Evolutionary conservation across 2,113 vertebrate species (phyloP).

Genomic region (Tupaia tana): DNA sequence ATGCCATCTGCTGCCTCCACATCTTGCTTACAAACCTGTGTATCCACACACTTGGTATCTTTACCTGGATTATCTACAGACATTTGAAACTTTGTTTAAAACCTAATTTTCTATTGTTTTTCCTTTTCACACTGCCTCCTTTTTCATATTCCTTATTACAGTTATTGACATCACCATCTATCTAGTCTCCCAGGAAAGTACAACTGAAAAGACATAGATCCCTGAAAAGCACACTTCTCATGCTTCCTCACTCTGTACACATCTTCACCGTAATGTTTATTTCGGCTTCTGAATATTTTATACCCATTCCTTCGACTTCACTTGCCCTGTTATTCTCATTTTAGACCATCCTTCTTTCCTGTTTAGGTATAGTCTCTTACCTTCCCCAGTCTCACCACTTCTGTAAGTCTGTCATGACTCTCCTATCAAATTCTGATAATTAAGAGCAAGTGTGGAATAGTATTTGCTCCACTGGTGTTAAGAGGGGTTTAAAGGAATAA

Average conservation of each 20-base stretch:
- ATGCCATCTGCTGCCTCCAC: no score
- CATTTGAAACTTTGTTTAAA: background rate
- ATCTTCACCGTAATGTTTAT: background rate
- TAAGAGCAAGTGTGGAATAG: background rate
- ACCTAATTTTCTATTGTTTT: background rate
- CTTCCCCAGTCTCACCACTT: background rate
- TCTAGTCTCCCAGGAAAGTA: background rate
- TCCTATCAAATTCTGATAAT: background rate
- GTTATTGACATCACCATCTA: background rate
- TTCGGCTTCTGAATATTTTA: background rate
- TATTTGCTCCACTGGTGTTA: background rate
- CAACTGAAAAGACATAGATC: background rate
- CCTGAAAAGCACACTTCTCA: background rate
- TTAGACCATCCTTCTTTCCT: background rate
- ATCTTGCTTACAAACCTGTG: background rate
- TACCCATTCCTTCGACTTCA: background rate
- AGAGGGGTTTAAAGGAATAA: background rate
- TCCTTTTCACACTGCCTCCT: background rate
- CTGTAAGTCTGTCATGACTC: background rate
- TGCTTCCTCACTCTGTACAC: background rate
- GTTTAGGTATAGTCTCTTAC: background rate
- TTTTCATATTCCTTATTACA: background rate
- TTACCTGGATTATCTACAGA: no score
- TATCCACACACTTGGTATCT: background rate
- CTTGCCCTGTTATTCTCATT: background rate